Base-by-base conservation (phyloP, 2,888 invertebrate species). In the Priocnemis perturbator region DNA sequence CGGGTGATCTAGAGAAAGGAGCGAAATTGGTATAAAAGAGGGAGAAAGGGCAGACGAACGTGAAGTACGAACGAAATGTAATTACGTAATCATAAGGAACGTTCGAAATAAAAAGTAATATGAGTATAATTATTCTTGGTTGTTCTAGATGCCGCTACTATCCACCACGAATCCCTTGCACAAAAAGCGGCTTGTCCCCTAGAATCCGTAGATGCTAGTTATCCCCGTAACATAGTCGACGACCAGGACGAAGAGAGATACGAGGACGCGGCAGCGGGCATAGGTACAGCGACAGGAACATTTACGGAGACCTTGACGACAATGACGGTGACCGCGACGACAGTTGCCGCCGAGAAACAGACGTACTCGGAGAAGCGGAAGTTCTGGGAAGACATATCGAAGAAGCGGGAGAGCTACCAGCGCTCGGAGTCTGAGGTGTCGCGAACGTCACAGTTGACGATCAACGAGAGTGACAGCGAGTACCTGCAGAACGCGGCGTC, bases 121-220 rank as follows among this genome's bases (percentile, higher is more conserved):
- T 72, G 71, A 77, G 68, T 71, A 78, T 80, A 37, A 37, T 37
- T 65, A 77, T 78, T 81, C 83, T 87, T 86, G 84, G 85, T 87
- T 89, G 89, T 89, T 89, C 85, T 88, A 89, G 89, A 89, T 88
- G 87, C 85, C 82, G 87, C 84, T 79, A 86, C 79, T 82, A 86
- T 85, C 82, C 85, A 86, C 81, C 37, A 37, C 37, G 87, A 87
- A 82, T 85, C 83, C 85, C 78, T 87, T 83, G 86, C 86, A 84
- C 87, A 87, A 85, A 88, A 88, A 85, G 83, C 86, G 84, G 83
- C 85, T 85, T 85, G 79, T 86, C 83, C 86, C 82, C 79, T 88
- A 87, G 87, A 88, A 87, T 86, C 86, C 68, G 85, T 87, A 88
- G 88, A 88, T 84, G 87, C 88, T 86, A 88, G 87, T 85, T 87